Percentiles rank a stretch among this genome's conserved stretches.
Conservation (phyloP, 2,797 vertebrate species). For the Nyctibius grandis region DNA sequence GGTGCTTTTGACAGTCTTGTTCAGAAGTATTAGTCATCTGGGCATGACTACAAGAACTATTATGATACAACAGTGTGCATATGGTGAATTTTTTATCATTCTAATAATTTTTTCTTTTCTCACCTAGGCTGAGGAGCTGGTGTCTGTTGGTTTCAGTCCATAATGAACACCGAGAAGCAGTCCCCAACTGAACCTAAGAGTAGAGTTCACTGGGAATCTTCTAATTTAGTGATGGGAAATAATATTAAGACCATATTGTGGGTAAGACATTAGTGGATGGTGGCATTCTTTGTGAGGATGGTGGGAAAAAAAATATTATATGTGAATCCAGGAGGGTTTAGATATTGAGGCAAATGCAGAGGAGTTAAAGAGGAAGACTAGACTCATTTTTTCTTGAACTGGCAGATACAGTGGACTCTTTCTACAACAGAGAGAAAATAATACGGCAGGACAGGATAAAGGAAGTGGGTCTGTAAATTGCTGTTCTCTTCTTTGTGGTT, state of each 20-base stretch:
- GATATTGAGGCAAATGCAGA: not conserved
- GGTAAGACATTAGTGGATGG: not conserved
- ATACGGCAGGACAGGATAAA: not conserved
- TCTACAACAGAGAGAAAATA: not conserved
- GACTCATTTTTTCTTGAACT: not conserved
- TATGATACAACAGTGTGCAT: not conserved
- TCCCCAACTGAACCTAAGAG: not conserved
- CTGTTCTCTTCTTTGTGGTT: not conserved
- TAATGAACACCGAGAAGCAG: not conserved
- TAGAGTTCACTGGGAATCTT: not conserved
- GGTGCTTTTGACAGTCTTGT: not conserved
- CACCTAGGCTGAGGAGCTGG: not conserved
- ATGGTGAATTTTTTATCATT: not conserved
- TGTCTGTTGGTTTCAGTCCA: not conserved
- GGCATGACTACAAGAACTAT: not conserved
- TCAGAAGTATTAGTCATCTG: not conserved
- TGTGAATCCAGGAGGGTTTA: not conserved
- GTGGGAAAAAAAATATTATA: not conserved
- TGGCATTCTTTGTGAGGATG: not conserved
- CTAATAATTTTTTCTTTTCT: not conserved
- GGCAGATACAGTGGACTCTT: not conserved
- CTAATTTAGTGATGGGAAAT: not conserved
- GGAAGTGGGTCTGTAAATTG: not conserved
- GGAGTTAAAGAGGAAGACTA: not conserved
- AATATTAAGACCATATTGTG: not conserved